A percentile compares a stretch with the other conserved stretches of the same genome.
phyloP scores from a whole-genome alignment of 2,113 vertebrate genomes.

The Pelecanoides urinatrix region DNA sequence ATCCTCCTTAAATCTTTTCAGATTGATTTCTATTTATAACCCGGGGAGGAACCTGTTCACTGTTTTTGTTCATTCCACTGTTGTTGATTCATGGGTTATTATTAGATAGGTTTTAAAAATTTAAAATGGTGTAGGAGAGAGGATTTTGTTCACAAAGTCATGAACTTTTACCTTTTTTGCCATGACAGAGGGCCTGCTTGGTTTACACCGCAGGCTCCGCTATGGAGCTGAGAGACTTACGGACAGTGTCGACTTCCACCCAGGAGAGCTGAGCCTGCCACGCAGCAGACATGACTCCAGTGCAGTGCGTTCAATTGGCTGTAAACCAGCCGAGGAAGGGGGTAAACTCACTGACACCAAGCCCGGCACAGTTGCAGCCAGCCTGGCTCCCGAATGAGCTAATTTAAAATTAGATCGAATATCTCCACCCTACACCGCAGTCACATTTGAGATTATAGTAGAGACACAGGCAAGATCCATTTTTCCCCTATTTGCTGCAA shows the following conservation, averaged over 20 bases:
- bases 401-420: not conserved
- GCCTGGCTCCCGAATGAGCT: not conserved
- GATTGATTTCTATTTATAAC: conserved; percentile 27
- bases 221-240: not conserved
- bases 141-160: not conserved
- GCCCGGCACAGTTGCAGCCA: not conserved
- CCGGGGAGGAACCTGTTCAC: conserved; percentile 11
- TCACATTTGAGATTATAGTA: not conserved
- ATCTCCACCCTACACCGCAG: not conserved
- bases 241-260: not conserved
- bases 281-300: not conserved
- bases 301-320: not conserved
- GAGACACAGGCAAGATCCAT: not conserved
- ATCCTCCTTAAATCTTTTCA: not conserved
- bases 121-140: not conserved
- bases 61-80: not conserved
- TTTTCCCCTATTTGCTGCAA: not conserved
- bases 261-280: not conserved
- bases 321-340: not conserved
- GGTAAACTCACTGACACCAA: not conserved
- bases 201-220: accelerated
- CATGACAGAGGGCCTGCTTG: not conserved
- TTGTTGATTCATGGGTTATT: conserved; percentile 11
- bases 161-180: not conserved
- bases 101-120: not conserved